Evolutionary conservation across 2,797 vertebrate species (phyloP).

Genomic region (Streptopelia turtur): DNA sequence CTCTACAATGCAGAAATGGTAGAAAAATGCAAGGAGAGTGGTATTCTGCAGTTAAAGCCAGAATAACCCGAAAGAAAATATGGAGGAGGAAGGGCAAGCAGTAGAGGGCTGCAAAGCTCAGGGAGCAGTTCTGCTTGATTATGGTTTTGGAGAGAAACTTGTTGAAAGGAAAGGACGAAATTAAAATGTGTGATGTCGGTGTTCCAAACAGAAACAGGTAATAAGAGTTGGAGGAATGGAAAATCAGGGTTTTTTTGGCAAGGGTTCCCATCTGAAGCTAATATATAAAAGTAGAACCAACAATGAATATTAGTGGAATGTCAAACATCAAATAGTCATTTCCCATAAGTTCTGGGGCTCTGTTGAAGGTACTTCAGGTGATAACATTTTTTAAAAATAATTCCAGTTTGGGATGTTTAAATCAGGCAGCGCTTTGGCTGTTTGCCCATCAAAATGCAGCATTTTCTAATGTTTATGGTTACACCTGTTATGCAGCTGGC

Average conservation of each 20-base stretch:
- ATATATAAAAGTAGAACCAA: not conserved
- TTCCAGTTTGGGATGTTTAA: not conserved
- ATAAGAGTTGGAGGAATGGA: not conserved
- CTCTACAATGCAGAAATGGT: not conserved
- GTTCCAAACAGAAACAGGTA: slow-evolving; percentile 3
- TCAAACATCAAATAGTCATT: not conserved
- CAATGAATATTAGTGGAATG: not conserved
- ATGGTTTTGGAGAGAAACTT: not conserved
- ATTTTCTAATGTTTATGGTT: not conserved
- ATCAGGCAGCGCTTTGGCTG: not conserved
- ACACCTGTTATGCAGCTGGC: slow-evolving; percentile 26
- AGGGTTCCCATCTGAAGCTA: not conserved
- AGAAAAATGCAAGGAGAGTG: not conserved
- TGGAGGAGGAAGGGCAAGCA: not conserved
- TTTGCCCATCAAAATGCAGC: not conserved
- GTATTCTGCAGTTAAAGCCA: not conserved
- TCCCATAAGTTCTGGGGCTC: not conserved
- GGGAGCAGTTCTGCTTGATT: not conserved
- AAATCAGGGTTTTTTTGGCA: not conserved
- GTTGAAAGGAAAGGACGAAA: slow-evolving; percentile 13
- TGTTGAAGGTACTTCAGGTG: not conserved
- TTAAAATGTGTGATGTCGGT: not conserved
- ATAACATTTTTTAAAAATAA: not conserved
- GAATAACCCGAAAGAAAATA: not conserved
- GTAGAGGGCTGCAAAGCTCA: not conserved